Evolutionary conservation across 2,797 vertebrate species (phyloP).

Genomic region (Nyctalus aviator): DNA sequence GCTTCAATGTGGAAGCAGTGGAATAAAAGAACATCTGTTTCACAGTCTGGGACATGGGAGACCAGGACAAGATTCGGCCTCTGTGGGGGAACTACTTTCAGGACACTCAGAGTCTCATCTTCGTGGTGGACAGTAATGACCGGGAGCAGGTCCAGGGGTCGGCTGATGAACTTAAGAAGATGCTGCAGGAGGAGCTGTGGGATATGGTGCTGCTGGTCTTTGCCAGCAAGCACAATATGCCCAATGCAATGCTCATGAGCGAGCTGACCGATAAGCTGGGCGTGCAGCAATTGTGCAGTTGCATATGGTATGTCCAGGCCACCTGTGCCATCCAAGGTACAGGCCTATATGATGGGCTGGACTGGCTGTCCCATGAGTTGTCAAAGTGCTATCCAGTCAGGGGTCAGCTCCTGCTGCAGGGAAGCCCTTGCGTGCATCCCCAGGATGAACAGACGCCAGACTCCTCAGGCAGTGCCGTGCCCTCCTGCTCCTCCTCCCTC

Average conservation of each 20-base stretch:
- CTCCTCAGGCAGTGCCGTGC: slow-evolving; percentile 81
- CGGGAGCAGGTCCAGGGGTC: slow-evolving; percentile 91
- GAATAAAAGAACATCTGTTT: slow-evolving; percentile 96
- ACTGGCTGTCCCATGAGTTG: slow-evolving; percentile 92
- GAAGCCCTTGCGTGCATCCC: slow-evolving; percentile 76
- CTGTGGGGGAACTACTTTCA: slow-evolving; percentile 95
- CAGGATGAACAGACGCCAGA: slow-evolving; percentile 71
- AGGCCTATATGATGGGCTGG: slow-evolving; percentile 92
- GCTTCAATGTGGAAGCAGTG: slow-evolving; percentile 94
- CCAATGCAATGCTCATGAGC: slow-evolving; percentile 92
- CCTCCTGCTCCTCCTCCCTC: slow-evolving; percentile 47
- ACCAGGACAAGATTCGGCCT: slow-evolving; percentile 94
- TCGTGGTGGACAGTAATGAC: slow-evolving; percentile 95
- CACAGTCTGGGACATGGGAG: slow-evolving; percentile 94
- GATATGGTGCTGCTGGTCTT: slow-evolving; percentile 93
- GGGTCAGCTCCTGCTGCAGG: slow-evolving; percentile 76
- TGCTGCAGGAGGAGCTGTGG: slow-evolving; percentile 93
- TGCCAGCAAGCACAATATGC: slow-evolving; percentile 95
- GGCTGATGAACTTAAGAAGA: slow-evolving; percentile 91
- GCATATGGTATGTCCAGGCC: slow-evolving; percentile 93
- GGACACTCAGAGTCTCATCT: slow-evolving; percentile 96
- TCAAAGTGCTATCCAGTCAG: slow-evolving; percentile 87
- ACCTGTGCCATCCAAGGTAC: slow-evolving; percentile 93
- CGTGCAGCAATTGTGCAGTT: slow-evolving; percentile 89
- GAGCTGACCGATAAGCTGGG: slow-evolving; percentile 93